Conservation (phyloP, 2,797 vertebrate species). For the Tokudaia tokunoshimensis region DNA sequence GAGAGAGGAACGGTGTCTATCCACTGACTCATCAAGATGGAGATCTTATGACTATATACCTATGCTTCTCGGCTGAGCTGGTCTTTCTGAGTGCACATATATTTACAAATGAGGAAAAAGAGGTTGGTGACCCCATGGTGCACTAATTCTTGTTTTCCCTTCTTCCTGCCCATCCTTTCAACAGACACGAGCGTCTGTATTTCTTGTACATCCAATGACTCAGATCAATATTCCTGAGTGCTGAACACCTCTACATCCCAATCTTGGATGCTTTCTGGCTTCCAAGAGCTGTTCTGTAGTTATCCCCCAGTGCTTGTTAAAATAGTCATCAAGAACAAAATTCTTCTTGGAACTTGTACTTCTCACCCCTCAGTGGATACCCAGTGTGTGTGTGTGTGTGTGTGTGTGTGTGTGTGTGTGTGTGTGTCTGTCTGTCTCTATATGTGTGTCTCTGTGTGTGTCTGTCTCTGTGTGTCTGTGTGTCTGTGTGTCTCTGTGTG, state of each 20-base stretch:
- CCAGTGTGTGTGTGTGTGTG: not conserved
- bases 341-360: constrained; percentile 10
- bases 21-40: not conserved
- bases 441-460: too few relatives aligned
- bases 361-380: not conserved
- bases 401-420: not conserved
- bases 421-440: too few relatives aligned
- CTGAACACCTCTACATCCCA: not conserved
- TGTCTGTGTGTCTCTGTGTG: too few relatives aligned
- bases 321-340: not conserved
- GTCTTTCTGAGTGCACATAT: fast-evolving
- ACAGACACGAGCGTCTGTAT: not conserved
- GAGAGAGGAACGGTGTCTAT: not conserved
- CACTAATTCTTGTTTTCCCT: not conserved
- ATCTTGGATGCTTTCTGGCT: not conserved
- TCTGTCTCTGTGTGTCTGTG: too few relatives aligned
- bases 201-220: not conserved
- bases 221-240: not conserved
- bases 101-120: not conserved
- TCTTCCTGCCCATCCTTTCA: not conserved
- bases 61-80: too few relatives aligned
- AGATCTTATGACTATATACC: not conserved
- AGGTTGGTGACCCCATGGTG: not conserved
- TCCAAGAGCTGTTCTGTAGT: not conserved
- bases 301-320: not conserved